Evolutionary conservation across 2,888 invertebrate genomes (phyloP), one percentile per base, ranked within the genome.

Genomic region (Deilephila porcellus): DNA sequence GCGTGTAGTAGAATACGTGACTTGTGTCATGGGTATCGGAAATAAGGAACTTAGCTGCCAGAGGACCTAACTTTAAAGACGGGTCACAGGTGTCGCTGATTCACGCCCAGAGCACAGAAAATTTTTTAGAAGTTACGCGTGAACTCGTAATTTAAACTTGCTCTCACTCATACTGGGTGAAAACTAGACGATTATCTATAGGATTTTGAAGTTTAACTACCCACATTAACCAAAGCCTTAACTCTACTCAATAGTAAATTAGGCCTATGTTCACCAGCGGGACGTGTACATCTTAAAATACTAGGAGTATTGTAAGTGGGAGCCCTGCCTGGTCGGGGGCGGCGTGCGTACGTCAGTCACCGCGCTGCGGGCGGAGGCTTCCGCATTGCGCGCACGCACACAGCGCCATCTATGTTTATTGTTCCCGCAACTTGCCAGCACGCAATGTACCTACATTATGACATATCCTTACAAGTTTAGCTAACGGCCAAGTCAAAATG

Each of bases 311-410:
- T 17, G 4, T 5, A n/a, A 5, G 56, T 63, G 62, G 19, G 8
- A 63, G 34, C 62, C 62, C 62, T 63, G 62, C 5, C 20, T 20
- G 29, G 29, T 4, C 60, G 25, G 29, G 60, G 60, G 60, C 25
- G 60, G 20, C 64, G 64, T 64, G 64, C 64, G 34, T 63, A 20
- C 34, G 64, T 64, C 64, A 64, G 64, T 64, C 56, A 53, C 60
- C 37, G 60, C 32, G 56, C 32, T 19, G 20, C n/a, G 59, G 34
- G 8, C 71, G 60, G 32, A 37, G 37, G 37, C 71, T 71, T 71
- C 71, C 71, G 71, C 71, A 71, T 71, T 60, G 71, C 71, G 60
- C 53, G 20, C 25, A 32, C 71, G 29, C 37, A 34, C 11, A 20
- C 20, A 20, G 45, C 45, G 37, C n/a, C 64, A 62, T 45, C 64